Evolutionary conservation across 1,140 invertebrate genomes (phyloP).

Genomic region (Antheraea mylitta): DNA sequence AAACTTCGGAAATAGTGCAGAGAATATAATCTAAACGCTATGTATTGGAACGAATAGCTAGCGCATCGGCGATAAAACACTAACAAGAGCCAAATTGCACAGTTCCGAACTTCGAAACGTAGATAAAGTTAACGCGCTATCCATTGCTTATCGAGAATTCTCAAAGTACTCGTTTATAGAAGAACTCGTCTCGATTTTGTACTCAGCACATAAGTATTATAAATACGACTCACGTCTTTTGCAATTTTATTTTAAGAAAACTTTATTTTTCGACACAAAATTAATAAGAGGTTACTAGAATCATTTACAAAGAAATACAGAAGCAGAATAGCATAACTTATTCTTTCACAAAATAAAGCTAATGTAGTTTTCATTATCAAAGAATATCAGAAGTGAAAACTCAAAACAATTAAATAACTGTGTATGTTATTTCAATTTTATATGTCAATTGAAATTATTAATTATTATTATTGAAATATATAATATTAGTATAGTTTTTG

Average conservation of each 20-base stretch:
- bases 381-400: too few species aligned
- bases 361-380: too few species aligned
- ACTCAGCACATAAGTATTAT: not conserved
- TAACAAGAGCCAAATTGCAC: constrained; percentile 3
- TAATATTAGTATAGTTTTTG: too few species aligned
- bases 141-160: not conserved
- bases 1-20: not conserved
- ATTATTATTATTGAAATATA: too few species aligned
- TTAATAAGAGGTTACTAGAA: too few species aligned
- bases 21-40: not conserved
- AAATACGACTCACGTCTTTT: not conserved
- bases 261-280: too few species aligned
- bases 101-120: not conserved
- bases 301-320: too few species aligned
- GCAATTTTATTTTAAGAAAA: not conserved
- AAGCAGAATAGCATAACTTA: too few species aligned
- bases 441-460: too few species aligned
- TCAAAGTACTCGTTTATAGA: not conserved
- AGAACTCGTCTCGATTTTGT: not conserved
- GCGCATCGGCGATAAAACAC: not conserved
- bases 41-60: not conserved
- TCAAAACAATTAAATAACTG: too few species aligned
- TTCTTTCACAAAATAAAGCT: too few species aligned
- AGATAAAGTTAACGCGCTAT: not conserved
- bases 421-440: too few species aligned